Base-by-base conservation (phyloP, 2,797 vertebrate species). In the Falco rusticolus region DNA sequence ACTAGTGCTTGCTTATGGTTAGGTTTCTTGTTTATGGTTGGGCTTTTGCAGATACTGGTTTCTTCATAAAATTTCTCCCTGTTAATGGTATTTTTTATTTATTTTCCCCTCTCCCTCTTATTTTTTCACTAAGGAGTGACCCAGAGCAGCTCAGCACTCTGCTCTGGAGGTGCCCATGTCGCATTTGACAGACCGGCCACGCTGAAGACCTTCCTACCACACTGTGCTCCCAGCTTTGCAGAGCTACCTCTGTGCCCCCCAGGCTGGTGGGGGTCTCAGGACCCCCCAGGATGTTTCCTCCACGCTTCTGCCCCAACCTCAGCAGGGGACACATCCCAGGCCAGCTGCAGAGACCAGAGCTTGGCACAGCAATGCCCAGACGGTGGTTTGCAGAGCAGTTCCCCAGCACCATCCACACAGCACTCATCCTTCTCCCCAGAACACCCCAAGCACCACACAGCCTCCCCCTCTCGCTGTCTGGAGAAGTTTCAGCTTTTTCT, bases 81-180 rank as follows among this genome's bases (percentile, higher is more conserved):
- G 22, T 56, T 54, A 31, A 39, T 37, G 21, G n/a, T 29, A 39
- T 28, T 7, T 19, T 16, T 5, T 7, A 16, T 41, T 41, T 41
- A 16, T 16, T 43, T 1, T 1, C 5, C 11, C 2, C 5, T 4
- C 11, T 4, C 8, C 21, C 16, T 22, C 7, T 18, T n/a, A 26
- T 50, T 41, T 33, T 24, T 14, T 24, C 68, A 25, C 34, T 13
- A 9, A 39, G 9, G 34, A 68, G 16, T 4, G 22, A 51, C 60
- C 29, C n/a, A 5, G 65, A 39, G 65, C 33, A 47, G 41, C 82
- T 60, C 28, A 15, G 25, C 10, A 1, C 43, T 50, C 26, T 34
- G 17, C 48, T 50, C 50, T 13, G 34, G 25, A 56, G 48, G 17
- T 19, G 28, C 15, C 59, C 39, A 4, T 8, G 1, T 16, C 83